These are phyloP conservation scores for Ctenosaura bakeri DNA, from an alignment of 2,797 vertebrate species.

Conservation along the genomic window DNA sequence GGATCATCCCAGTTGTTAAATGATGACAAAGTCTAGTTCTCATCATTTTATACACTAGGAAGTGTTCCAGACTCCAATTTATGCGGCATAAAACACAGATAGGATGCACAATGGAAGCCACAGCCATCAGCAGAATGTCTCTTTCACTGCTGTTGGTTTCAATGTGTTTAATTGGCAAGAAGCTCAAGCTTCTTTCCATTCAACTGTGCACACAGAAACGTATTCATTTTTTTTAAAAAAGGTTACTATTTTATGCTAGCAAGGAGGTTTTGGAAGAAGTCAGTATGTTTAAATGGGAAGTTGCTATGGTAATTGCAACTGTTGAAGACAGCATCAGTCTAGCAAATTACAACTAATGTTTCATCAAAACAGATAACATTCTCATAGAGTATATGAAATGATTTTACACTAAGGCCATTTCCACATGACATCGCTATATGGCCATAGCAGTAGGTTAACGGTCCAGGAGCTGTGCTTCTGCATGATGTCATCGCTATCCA, in stretches of 20 bases:
- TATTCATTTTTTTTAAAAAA: constrained; percentile 34
- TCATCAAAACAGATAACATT: constrained; percentile 31
- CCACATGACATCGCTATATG: too few species aligned
- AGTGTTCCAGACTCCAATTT: not conserved
- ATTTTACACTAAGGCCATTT: not conserved
- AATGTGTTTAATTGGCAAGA: constrained; percentile 22
- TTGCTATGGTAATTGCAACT: constrained; percentile 70
- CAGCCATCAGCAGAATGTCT: constrained; percentile 18
- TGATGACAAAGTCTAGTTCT: not conserved
- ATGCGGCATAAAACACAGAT: constrained; percentile 19
- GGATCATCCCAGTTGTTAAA: not conserved
- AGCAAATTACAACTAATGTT: constrained; percentile 62
- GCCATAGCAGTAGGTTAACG: too few species aligned
- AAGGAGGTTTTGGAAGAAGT: constrained; percentile 62
- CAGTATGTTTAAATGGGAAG: constrained; percentile 56
- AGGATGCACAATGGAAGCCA: constrained; percentile 7
- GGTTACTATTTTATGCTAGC: constrained; percentile 58
- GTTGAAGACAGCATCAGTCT: constrained; percentile 64
- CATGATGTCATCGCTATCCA: too few species aligned
- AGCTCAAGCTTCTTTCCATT: constrained; percentile 4
- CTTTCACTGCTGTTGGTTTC: constrained; percentile 2
- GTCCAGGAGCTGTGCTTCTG: too few species aligned
- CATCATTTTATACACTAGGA: not conserved
- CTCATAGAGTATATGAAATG: not conserved
- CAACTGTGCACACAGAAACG: constrained; percentile 14